Conservation (phyloP, 92 coral and sea anemone genomes). For the Porites evermanni region DNA sequence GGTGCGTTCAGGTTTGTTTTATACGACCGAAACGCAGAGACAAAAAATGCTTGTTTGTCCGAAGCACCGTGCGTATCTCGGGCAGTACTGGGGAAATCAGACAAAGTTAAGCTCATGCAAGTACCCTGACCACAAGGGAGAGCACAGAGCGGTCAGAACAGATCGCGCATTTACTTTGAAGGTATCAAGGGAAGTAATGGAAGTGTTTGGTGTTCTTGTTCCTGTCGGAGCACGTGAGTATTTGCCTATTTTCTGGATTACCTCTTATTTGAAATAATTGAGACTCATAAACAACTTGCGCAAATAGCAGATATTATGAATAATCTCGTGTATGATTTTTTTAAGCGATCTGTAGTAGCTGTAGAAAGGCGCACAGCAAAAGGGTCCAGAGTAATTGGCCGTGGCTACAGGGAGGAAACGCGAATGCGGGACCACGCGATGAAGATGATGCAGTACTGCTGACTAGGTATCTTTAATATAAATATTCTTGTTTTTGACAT, state of each 20-base stretch:
- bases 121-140: conserved; percentile 68
- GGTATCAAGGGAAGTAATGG: conserved; percentile 56
- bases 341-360: conserved; percentile 41
- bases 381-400: conserved; percentile 34
- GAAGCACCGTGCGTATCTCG: conserved; percentile 48
- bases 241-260: neutral
- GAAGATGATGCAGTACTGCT: neutral
- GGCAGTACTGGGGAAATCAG: conserved; percentile 50
- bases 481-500: conserved; percentile 3
- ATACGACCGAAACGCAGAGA: conserved; percentile 45
- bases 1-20: conserved; percentile 53
- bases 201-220: conserved; percentile 58
- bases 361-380: conserved; percentile 49
- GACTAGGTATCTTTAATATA: conserved; percentile 16
- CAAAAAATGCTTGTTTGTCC: conserved; percentile 53
- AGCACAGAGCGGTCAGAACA: conserved; percentile 52
- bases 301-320: conserved; percentile 5
- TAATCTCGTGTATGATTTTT: conserved; percentile 9
- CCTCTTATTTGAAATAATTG: conserved; percentile 9
- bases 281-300: conserved; percentile 14
- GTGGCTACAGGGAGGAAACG: conserved; percentile 29
- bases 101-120: conserved; percentile 42
- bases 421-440: conserved; percentile 2
- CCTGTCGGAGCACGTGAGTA: conserved; percentile 70
- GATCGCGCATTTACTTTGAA: conserved; percentile 42